A percentile compares a stretch with the other conserved stretches of the same genome.
Evolutionary conservation across 2,888 invertebrate species (phyloP).

Genomic region (Pammene aurita): DNA sequence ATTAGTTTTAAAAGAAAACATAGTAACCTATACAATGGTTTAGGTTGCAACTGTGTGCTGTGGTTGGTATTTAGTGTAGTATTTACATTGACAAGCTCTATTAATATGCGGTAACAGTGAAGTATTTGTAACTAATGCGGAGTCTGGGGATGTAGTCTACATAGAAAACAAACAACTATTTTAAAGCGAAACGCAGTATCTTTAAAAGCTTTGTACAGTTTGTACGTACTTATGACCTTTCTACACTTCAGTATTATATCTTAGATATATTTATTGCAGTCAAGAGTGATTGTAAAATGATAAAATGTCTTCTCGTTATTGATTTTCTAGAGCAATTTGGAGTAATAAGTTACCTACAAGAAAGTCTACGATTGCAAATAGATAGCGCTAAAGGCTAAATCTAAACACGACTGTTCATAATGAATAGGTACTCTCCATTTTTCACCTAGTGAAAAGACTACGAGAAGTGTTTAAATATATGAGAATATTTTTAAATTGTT

Average conservation of each 20-base stretch:
- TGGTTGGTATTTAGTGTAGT: no score
- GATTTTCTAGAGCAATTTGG: slow-evolving; percentile 40
- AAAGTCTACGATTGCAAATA: slow-evolving; percentile 41
- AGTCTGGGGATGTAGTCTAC: background rate
- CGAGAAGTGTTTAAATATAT: background rate
- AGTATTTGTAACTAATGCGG: background rate
- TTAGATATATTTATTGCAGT: slow-evolving; percentile 60
- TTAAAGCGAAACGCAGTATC: background rate
- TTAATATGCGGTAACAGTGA: no score
- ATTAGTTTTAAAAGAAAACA: no score
- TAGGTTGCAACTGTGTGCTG: no score
- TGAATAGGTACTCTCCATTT: background rate
- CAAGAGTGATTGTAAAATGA: slow-evolving; percentile 57
- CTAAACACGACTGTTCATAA: background rate
- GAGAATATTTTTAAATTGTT: no score
- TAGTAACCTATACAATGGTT: no score
- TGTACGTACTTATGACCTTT: background rate
- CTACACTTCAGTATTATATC: slow-evolving; percentile 45
- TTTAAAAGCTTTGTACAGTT: background rate
- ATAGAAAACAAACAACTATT: background rate
- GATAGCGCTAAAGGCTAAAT: no score
- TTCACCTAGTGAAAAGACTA: background rate
- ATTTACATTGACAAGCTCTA: no score
- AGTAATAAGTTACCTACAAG: slow-evolving; percentile 47
- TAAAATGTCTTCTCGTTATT: slow-evolving; percentile 30